Evolutionary conservation across 2,113 vertebrate genomes (phyloP), one percentile per base, ranked within the genome.

Genomic region (Chaetura pelagica): DNA sequence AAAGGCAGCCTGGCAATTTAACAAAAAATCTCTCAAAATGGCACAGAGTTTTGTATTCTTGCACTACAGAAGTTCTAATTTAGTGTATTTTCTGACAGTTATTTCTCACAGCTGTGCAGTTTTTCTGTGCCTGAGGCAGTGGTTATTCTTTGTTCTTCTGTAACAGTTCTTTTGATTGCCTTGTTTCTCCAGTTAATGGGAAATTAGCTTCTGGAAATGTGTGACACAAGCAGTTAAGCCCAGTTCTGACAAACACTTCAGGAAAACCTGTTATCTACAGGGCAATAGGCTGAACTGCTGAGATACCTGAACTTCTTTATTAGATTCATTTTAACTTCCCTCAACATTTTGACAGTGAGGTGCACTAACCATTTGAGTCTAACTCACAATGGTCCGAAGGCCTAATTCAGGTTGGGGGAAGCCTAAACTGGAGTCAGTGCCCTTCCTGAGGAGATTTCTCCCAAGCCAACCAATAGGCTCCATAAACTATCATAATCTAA

Each of bases 41-140:
- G 27, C 48, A 54, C 9, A 20, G 44, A 71, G 59, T 17, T 69
- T 89, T 76, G 61, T 84, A 96, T 94, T 84, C 73, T 84, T 10
- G 2, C 17, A 67, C 55, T 71, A 80, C 12, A 38, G 46, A 96
- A 74, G 15, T 72, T 78, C 40, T 94, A 46, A 92, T 92, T 74
- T 92, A 63, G 63, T 79, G 91, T 87, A 18, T 91, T 84, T 94
- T 92, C 57, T 81, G 73, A 62, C 76, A 90, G n/a, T 83, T 73
- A 82, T 85, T 66, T 82, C 72, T 93, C 23, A 90, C n/a, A 92
- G 15, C 12, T 34, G 42, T 29, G 15, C 2, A 73, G 40, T 40
- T 90, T 83, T 86, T 87, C 80, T 89, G 55, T 77, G 68, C 91
- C 76, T 77, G 19, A 95, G 80, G 86, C 68, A 51, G 22, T 67